Conservation (phyloP, 2,888 invertebrate genomes). For the Melinopterus prodromus region DNA sequence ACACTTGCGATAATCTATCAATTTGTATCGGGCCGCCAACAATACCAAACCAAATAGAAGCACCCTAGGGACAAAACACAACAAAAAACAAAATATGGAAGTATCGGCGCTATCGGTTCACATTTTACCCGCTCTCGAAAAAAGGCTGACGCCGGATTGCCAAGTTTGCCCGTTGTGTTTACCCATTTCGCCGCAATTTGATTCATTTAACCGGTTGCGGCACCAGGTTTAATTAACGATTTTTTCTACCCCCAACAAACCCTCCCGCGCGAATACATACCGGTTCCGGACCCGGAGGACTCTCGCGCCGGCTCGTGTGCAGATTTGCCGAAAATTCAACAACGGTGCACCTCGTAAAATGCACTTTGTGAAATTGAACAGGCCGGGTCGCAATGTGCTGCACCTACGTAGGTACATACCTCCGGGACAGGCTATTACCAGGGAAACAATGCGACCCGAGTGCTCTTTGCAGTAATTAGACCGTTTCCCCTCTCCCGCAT, state of each 20-base stretch:
- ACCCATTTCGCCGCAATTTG: background rate
- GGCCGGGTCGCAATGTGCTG: constrained; percentile 21
- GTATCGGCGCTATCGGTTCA: background rate
- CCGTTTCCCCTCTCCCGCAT: background rate
- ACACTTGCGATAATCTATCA: background rate
- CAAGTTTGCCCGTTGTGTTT: background rate
- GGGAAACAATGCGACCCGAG: background rate
- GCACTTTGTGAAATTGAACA: constrained; percentile 40
- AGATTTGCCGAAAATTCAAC: constrained; percentile 11
- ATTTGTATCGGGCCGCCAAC: background rate
- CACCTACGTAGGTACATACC: background rate
- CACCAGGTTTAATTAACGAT: background rate
- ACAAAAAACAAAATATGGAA: background rate
- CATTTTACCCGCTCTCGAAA: background rate
- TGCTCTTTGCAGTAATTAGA: constrained; percentile 4
- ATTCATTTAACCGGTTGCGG: background rate
- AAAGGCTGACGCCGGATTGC: background rate
- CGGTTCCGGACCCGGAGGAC: background rate
- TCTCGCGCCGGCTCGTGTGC: background rate
- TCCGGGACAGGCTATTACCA: background rate
- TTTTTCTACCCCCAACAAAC: background rate
- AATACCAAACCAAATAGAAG: background rate
- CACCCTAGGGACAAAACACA: background rate
- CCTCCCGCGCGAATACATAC: background rate
- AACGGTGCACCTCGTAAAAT: background rate